phyloP scores from a whole-genome alignment of 2,113 vertebrate genomes.

The Barnardius zonarius region DNA sequence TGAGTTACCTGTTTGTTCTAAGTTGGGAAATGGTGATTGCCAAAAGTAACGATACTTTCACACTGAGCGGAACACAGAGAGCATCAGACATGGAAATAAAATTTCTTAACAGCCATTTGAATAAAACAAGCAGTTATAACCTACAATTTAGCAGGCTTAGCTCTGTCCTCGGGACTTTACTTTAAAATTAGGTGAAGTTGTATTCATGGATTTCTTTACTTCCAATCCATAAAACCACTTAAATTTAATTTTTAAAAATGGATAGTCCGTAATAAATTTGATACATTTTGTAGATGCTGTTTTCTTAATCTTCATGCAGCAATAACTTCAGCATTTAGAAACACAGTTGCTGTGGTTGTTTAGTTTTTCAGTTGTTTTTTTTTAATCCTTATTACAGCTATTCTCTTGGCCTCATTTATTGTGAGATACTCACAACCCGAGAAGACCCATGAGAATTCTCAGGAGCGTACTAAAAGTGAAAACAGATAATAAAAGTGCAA shows the following conservation, averaged over 20 bases:
- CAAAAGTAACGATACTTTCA: neutral
- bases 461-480: neutral
- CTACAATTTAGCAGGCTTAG: neutral
- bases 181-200: neutral
- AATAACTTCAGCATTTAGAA: neutral
- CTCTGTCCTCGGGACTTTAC: neutral
- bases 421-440: neutral
- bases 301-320: neutral
- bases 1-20: neutral
- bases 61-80: rapidly evolving
- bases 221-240: neutral
- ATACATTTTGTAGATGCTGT: neutral
- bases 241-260: neutral
- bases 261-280: neutral
- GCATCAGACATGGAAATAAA: neutral
- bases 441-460: neutral
- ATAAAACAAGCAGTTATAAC: neutral
- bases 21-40: neutral
- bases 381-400: neutral
- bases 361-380: too few relatives aligned
- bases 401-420: neutral
- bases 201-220: neutral
- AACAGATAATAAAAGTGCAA: neutral
- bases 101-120: neutral
- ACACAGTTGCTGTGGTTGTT: neutral